These are phyloP conservation scores for Acrobasis consociella DNA, from an alignment of 2,888 invertebrate species.

Conservation along the genomic window DNA sequence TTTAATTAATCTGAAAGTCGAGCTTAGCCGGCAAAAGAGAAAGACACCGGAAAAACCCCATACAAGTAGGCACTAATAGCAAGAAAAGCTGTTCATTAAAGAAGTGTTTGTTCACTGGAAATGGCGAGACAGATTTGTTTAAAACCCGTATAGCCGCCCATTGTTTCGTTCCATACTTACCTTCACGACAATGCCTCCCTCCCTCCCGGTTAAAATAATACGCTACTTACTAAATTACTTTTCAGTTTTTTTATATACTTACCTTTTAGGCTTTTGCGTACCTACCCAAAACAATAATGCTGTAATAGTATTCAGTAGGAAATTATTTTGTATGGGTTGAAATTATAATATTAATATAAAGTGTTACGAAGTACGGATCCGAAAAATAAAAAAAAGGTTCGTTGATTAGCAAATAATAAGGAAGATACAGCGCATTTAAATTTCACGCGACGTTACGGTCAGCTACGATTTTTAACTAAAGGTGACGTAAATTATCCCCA, in stretches of 20 bases:
- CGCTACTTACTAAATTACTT: constrained; percentile 1
- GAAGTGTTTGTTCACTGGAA: constrained; percentile 24
- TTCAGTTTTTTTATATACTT: neutral
- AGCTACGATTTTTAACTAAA: too few relatives aligned
- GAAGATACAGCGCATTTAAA: too few relatives aligned
- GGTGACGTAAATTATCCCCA: too few relatives aligned
- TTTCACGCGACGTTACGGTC: too few relatives aligned
- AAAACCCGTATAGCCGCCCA: constrained; percentile 31
- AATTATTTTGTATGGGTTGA: too few relatives aligned
- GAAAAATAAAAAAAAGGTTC: too few relatives aligned
- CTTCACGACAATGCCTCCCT: constrained; percentile 15
- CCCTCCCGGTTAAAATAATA: neutral
- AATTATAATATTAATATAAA: too few relatives aligned
- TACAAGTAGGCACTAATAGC: constrained; percentile 3
- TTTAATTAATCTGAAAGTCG: neutral
- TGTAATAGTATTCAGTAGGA: too few relatives aligned
- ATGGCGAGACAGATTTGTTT: constrained; percentile 28
- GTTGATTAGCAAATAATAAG: too few relatives aligned
- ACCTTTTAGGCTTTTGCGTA: too few relatives aligned
- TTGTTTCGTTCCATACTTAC: constrained; percentile 29
- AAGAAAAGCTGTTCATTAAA: constrained; percentile 17
- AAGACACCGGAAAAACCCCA: neutral
- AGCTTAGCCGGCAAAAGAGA: neutral
- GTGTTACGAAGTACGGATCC: too few relatives aligned
- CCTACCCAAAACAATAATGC: too few relatives aligned